These are phyloP conservation scores for Tribolium madens DNA, from an alignment of 1,140 invertebrate species.

Conservation along the genomic window DNA sequence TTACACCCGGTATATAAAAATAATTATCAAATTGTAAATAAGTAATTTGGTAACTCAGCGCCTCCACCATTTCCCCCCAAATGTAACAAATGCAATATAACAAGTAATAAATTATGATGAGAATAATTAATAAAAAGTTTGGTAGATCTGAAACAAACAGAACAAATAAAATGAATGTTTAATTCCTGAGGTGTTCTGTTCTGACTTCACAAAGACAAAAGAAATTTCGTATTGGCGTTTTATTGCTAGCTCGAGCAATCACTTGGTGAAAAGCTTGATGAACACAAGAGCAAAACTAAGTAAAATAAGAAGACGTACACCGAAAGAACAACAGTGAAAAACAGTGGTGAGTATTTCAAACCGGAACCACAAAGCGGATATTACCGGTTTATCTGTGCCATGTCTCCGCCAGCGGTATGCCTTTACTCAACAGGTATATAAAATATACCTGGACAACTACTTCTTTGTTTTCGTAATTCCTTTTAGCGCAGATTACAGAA, in stretches of 20 bases:
- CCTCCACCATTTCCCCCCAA: too few relatives aligned
- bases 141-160: too few relatives aligned
- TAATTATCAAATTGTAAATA: too few relatives aligned
- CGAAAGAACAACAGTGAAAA: constrained; percentile 22
- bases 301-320: constrained; percentile 11
- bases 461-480: not conserved
- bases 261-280: constrained; percentile 25
- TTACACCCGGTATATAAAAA: too few relatives aligned
- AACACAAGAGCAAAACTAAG: constrained; percentile 8
- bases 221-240: constrained; percentile 4
- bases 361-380: constrained; percentile 36
- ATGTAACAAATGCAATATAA: too few relatives aligned
- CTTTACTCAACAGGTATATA: constrained; percentile 37
- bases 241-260: not conserved
- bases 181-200: too few relatives aligned
- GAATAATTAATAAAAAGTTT: too few relatives aligned
- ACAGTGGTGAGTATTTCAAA: constrained; percentile 10
- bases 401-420: constrained; percentile 27
- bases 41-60: too few relatives aligned
- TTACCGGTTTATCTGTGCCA: constrained; percentile 36
- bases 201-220: not conserved
- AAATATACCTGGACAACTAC: constrained; percentile 31
- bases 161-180: too few relatives aligned
- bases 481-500: constrained; percentile 6
- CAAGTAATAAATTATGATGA: too few relatives aligned